A percentile compares a stretch with the other conserved stretches of the same genome.
phyloP scores from a whole-genome alignment of 2,888 invertebrate genomes.

The Diarsia dahlii region DNA sequence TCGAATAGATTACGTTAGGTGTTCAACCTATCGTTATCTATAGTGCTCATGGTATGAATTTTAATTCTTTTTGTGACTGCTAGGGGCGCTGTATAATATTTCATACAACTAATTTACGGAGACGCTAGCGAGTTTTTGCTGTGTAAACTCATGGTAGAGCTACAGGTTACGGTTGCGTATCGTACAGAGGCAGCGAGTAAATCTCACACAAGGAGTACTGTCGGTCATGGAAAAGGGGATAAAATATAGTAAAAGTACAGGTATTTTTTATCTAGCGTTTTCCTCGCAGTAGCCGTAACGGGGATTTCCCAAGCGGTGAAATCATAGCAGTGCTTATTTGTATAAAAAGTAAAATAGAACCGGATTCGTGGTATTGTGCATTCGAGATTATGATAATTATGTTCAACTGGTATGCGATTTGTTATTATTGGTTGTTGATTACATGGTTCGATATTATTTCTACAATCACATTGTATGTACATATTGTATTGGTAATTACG shows the following conservation, averaged over 20 bases:
- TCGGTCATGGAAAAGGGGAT: neutral
- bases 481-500: neutral
- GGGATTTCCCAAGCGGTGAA: neutral
- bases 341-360: neutral
- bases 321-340: neutral
- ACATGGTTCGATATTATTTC: neutral
- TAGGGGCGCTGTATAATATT: too few species aligned
- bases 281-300: neutral
- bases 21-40: too few species aligned
- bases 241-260: neutral
- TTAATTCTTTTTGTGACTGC: too few species aligned
- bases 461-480: neutral
- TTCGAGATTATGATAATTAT: neutral
- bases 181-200: neutral
- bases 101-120: too few species aligned
- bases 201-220: neutral
- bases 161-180: neutral
- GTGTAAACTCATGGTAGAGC: too few species aligned
- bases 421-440: neutral
- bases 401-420: neutral
- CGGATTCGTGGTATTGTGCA: neutral
- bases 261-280: neutral
- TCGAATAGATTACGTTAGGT: too few species aligned
- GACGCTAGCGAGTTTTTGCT: too few species aligned
- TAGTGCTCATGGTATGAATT: too few species aligned